phyloP scores from a whole-genome alignment of 2,888 invertebrate species.

The Acleris literana region DNA sequence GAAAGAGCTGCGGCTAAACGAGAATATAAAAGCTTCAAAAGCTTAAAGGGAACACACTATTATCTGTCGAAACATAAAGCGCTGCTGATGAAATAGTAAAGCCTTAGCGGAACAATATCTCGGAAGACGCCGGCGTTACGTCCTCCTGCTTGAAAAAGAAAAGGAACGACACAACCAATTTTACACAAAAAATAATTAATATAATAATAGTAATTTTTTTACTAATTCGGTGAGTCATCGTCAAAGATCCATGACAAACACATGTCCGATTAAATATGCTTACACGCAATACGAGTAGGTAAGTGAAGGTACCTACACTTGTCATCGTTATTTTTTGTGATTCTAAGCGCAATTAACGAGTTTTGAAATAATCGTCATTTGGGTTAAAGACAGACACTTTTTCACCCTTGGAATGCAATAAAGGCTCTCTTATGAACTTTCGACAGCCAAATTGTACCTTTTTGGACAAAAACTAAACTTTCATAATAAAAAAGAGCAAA shows the following conservation, averaged over 20 bases:
- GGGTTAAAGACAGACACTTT: constrained; percentile 10
- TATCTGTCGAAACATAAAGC: constrained; percentile 33
- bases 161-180: constrained; percentile 15
- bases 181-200: constrained; percentile 20
- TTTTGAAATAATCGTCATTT: background rate
- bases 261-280: too few relatives aligned
- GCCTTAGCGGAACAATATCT: constrained; percentile 31
- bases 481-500: constrained; percentile 33
- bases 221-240: background rate
- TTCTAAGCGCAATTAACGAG: background rate
- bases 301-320: too few relatives aligned
- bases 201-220: too few relatives aligned
- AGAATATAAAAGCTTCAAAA: constrained; percentile 32
- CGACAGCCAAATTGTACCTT: constrained; percentile 25
- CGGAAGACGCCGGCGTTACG: constrained; percentile 37
- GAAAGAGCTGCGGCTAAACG: constrained; percentile 32
- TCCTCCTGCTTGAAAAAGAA: constrained; percentile 26
- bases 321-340: background rate
- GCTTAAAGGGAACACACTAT: constrained; percentile 34
- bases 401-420: constrained; percentile 33
- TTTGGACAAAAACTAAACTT: constrained; percentile 37
- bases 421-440: constrained; percentile 32
- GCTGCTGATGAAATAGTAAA: constrained; percentile 30
- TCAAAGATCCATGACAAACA: too few relatives aligned
- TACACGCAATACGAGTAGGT: too few relatives aligned